Conservation (phyloP, 30 jellyfish, hydroid and myxozoan species). For the Clytia hemisphaerica region DNA sequence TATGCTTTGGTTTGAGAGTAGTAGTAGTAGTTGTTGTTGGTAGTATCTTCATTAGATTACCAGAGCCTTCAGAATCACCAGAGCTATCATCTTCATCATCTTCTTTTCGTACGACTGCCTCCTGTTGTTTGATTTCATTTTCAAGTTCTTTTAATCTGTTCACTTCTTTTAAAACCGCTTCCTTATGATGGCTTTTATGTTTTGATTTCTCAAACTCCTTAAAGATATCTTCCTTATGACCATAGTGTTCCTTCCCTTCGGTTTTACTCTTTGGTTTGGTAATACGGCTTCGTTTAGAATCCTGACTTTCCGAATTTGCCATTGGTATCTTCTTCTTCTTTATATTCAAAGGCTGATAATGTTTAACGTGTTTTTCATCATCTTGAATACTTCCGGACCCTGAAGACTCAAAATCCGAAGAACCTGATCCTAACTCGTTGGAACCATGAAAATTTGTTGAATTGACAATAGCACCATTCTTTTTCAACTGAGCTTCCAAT, state of each 20-base stretch:
- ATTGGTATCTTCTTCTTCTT: no score
- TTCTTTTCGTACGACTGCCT: conserved; percentile 1
- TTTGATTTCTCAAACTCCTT: conserved; percentile 28
- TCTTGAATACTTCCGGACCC: no score
- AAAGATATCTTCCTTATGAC: conserved; percentile 24
- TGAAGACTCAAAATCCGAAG: no score
- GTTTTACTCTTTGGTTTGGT: neutral
- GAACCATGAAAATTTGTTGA: no score
- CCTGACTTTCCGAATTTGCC: no score
- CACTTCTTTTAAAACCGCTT: conserved; percentile 9
- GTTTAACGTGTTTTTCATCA: no score
- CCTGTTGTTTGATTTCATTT: conserved; percentile 1
- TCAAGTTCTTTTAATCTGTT: neutral
- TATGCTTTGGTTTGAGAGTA: neutral
- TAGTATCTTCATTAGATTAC: neutral
- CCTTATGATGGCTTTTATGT: no score
- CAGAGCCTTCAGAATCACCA: conserved; percentile 5
- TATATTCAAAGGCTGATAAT: no score
- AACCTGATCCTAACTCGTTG: no score
- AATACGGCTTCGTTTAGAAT: no score
- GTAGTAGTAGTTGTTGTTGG: no score
- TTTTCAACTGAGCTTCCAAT: neutral
- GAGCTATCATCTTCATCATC: conserved; percentile 36
- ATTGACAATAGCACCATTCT: neutral
- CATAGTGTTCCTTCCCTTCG: neutral